A percentile compares a stretch with the other conserved stretches of the same genome.
Evolutionary conservation across 2,113 vertebrate genomes (phyloP).

Genomic region (Megatriorchis doriae): DNA sequence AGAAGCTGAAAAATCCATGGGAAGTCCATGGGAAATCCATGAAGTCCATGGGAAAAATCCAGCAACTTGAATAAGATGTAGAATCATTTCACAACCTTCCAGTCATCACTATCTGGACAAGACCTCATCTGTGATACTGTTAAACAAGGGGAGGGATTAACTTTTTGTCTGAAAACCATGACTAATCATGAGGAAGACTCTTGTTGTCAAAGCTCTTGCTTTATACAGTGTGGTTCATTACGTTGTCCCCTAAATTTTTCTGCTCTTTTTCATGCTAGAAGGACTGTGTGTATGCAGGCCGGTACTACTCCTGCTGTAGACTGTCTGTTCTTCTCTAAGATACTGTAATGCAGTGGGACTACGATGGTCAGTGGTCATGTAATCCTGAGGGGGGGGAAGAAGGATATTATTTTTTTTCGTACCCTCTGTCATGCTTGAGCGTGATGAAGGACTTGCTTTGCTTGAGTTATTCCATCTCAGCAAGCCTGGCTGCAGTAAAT

Average conservation of each 20-base stretch:
- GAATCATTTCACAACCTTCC: neutral
- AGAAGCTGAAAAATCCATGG: too few species aligned
- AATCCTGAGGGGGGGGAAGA: neutral
- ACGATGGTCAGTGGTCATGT: neutral
- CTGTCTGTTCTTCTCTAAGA: neutral
- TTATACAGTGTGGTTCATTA: rapidly evolving
- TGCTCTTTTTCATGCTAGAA: neutral
- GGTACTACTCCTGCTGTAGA: neutral
- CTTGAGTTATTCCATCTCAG: neutral
- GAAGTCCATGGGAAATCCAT: too few species aligned
- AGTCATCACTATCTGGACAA: neutral
- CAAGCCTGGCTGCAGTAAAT: neutral
- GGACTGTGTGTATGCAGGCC: neutral
- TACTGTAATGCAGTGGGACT: neutral
- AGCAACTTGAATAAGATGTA: neutral
- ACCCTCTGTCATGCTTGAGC: neutral
- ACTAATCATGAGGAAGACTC: neutral
- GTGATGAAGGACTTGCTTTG: neutral
- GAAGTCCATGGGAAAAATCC: neutral
- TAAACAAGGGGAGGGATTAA: neutral
- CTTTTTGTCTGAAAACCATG: neutral
- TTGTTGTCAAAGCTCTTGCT: neutral
- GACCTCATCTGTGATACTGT: neutral
- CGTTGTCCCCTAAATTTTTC: neutral
- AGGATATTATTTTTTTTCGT: neutral